These are phyloP conservation scores for Diloba caeruleocephala DNA, from an alignment of 2,888 invertebrate genomes.

Conservation along the genomic window DNA sequence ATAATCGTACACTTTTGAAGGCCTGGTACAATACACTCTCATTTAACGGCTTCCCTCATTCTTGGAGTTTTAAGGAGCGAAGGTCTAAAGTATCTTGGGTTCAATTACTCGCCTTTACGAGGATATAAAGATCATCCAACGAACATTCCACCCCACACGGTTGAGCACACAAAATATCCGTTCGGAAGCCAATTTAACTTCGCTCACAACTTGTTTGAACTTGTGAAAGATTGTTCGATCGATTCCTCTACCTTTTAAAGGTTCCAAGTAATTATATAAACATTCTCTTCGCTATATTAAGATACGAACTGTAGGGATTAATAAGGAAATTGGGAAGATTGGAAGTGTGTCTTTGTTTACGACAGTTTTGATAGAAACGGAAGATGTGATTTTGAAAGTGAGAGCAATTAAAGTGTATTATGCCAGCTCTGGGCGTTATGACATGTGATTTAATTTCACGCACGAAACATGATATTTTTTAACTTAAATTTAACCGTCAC, in stretches of 20 bases:
- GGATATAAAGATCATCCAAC: constrained; percentile 57
- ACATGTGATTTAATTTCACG: too few species aligned
- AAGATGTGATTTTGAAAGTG: constrained; percentile 34
- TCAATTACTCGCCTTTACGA: constrained; percentile 59
- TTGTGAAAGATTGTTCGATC: constrained; percentile 65
- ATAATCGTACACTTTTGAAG: constrained; percentile 15
- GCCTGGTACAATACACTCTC: constrained; percentile 19
- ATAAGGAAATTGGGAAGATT: constrained; percentile 48
- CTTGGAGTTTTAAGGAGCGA: constrained; percentile 41
- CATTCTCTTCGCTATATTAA: constrained; percentile 53
- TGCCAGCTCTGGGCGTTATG: too few species aligned
- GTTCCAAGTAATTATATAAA: constrained; percentile 67
- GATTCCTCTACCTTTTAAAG: constrained; percentile 61
- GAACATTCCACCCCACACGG: constrained; percentile 57
- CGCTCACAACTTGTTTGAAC: constrained; percentile 63
- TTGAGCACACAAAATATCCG: constrained; percentile 66
- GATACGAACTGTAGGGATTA: constrained; percentile 50
- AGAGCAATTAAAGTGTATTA: constrained; percentile 38
- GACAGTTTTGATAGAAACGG: constrained; percentile 32
- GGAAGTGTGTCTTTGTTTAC: constrained; percentile 41
- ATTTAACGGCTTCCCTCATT: constrained; percentile 26
- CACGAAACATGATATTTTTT: too few species aligned
- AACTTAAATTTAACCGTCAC: too few species aligned
- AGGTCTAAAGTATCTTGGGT: constrained; percentile 44
- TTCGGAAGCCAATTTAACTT: constrained; percentile 72